These are phyloP conservation scores for Hydrotaea diabolus DNA, from an alignment of 2,888 invertebrate species.

Conservation along the genomic window DNA sequence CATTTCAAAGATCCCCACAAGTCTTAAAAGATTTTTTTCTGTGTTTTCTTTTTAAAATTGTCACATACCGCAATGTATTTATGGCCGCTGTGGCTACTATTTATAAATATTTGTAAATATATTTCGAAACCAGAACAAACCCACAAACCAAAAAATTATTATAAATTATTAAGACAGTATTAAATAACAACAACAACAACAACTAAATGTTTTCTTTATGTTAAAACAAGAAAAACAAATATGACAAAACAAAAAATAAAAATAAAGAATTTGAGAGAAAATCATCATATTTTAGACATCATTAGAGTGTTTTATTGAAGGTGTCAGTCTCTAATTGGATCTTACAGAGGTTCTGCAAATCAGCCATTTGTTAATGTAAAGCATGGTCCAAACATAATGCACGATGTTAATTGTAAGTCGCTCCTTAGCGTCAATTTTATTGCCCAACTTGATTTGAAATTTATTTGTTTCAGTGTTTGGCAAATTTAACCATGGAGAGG, in stretches of 20 bases:
- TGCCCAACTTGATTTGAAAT: too few relatives aligned
- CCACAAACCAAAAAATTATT: constrained; percentile 21
- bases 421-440: too few relatives aligned
- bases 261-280: constrained; percentile 31
- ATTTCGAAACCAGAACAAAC: neutral
- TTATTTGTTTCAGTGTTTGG: too few relatives aligned
- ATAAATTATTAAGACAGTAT: constrained; percentile 61
- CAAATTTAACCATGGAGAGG: too few relatives aligned
- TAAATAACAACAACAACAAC: constrained; percentile 16
- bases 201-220: constrained; percentile 65
- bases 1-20: too few relatives aligned
- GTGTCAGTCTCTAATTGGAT: too few relatives aligned
- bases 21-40: too few relatives aligned
- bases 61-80: neutral
- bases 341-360: too few relatives aligned
- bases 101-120: constrained; percentile 62
- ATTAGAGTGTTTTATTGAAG: neutral
- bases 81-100: neutral
- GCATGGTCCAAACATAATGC: too few relatives aligned
- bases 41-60: too few relatives aligned
- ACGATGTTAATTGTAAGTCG: too few relatives aligned
- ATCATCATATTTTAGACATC: constrained; percentile 28
- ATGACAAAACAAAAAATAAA: constrained; percentile 9
- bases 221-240: constrained; percentile 42
- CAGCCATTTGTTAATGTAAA: too few relatives aligned